Base-by-base conservation (phyloP, 2,888 invertebrate genomes). In the Nomada fabriciana region DNA sequence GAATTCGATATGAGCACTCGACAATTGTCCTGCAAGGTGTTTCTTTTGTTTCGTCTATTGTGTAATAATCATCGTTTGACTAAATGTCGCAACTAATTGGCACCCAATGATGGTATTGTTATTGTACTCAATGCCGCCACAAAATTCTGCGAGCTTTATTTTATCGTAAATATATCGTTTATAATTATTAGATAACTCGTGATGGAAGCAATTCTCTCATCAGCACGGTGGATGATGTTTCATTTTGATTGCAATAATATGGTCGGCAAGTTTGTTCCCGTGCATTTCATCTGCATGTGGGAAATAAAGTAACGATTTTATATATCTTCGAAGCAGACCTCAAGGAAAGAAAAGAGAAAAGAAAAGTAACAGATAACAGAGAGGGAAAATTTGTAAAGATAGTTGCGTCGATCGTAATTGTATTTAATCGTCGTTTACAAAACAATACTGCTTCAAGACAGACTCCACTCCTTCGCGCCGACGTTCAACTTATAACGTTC, bases 371-470 rank as follows among this genome's bases (percentile, higher is more conserved):
- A 15, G 43, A 20, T 20, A 23, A 43, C 2, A 36, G 15, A 43
- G 9, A 23, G 43, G 43, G 43, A 10, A 15, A 63, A 10, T 43
- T 63, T 63, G 11, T 67, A 64, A 76, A 47, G 11, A 15, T 43
- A 63, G 10, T 23, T 1, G 13, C 1, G 5, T 25, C 29, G 15
- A 25, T 67, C 23, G 52, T 59, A 70, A 55, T 61, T 23, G 55
- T 20, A 52, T 84, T 84, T 72, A 84, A 84, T 84, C 67, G 42
- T 60, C 29, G 63, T 52, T 74, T 65, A 75, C 42, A 77, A 77
- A 75, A 75, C 47, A 75, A 69, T 84, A 81, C 61, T 69, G 60
- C 42, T 52, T 55, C 43, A 10, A 4, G 11, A 69, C 25, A 43
- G 57, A 43, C 23, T n/a, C 20, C 65, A 60, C 52, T 65, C 42